Base-by-base conservation (phyloP, 64 coral and sea anemone genomes). In the Exaiptasia diaphana region DNA sequence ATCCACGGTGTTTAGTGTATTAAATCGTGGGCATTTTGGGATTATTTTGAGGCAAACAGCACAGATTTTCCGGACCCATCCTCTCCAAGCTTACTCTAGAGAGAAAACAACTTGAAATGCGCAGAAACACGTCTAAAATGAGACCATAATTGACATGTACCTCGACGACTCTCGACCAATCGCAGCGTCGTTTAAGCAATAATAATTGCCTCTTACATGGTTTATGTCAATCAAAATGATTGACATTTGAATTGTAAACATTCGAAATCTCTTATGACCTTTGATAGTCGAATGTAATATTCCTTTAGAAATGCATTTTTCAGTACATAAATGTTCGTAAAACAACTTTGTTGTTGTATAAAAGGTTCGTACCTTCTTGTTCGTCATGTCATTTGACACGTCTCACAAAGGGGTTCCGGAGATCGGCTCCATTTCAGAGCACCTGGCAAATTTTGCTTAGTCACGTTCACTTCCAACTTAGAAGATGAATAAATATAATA, bases 221-320 rank as follows among this genome's bases (percentile, higher is more conserved):
- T 85, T 87, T 49, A 60, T 94, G 91, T 94, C 91, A 78, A 75
- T 89, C 91, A 89, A 76, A 59, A 18, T 94, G 86, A 94, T 37
- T 85, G 91, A 94, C 86, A 78, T 31, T 4, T 18, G n/a, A 4
- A 88, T 41, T 35, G 60, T 40, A 75, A 68, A 77, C 77, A 71
- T 81, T 82, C 18, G 11, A 36, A 20, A 38, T 65, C 38, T 37
- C 30, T 37, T 35, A 65, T 20, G 61, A 20, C 32, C 61, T 65
- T 65, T 28, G 38, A 37, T 65, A 35, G 32, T 65, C 23, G 31
- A 17, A n/a, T n/a, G n/a, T n/a, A n/a, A n/a, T n/a, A n/a, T n/a
- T n/a, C n/a, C n/a, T n/a, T n/a, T n/a, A n/a, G n/a, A n/a, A n/a
- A n/a, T n/a, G n/a, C n/a, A n/a, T n/a, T n/a, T n/a, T n/a, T n/a